Percentiles rank a stretch among this genome's conserved stretches.
These are phyloP conservation scores for Pipistrellus kuhlii DNA, from an alignment of 2,797 vertebrate genomes.

Conservation along the genomic window DNA sequence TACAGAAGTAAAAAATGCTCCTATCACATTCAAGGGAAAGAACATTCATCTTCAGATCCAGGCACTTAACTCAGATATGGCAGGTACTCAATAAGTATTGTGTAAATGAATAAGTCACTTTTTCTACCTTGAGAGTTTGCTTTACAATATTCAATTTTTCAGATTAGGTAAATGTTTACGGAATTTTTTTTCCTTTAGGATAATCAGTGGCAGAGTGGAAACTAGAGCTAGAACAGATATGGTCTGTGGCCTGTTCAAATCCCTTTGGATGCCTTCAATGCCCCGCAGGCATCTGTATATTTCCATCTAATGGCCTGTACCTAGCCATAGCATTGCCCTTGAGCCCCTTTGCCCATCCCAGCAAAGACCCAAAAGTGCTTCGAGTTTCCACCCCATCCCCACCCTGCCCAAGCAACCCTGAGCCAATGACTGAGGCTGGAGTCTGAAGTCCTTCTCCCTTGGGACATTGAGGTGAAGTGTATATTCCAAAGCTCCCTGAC, in stretches of 20 bases:
- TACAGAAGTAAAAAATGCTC: neutral
- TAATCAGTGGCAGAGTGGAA: neutral
- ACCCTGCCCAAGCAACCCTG: neutral
- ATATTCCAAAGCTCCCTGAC: neutral
- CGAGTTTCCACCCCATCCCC: neutral
- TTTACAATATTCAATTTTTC: neutral
- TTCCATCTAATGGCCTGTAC: neutral
- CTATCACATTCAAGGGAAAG: neutral
- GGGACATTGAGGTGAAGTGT: neutral
- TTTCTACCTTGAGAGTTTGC: neutral
- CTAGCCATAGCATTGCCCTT: neutral
- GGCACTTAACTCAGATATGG: neutral
- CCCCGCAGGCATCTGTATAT: neutral
- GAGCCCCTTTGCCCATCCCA: neutral
- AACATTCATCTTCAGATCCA: conserved; percentile 20
- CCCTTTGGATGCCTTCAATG: neutral
- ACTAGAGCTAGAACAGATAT: neutral
- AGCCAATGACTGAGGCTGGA: neutral
- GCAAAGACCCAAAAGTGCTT: neutral
- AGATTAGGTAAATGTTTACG: neutral
- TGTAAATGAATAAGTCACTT: neutral
- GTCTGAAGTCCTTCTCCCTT: neutral
- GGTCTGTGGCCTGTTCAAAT: neutral
- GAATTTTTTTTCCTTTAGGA: neutral
- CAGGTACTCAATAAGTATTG: neutral